Evolutionary conservation across 1,140 invertebrate species (phyloP), one percentile per base, ranked within the genome.

Genomic region (Reticulitermes speratus): DNA sequence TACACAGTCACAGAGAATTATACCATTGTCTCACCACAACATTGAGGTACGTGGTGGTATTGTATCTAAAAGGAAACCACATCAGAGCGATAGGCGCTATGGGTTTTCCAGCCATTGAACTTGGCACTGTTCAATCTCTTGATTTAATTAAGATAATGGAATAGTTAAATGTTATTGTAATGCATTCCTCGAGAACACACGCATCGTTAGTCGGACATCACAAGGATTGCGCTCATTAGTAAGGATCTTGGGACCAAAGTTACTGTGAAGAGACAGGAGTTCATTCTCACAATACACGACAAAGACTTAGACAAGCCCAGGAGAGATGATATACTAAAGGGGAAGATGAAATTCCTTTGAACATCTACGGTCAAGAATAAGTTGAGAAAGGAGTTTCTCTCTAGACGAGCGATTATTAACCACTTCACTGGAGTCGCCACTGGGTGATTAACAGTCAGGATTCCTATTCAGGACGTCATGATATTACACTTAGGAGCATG

Each of bases 61-160:
- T 25, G 7, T 75, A 75, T 1, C 65, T 75, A 16, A 75, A 30
- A 75, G 65, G n/a, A 75, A 30, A 16, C 25, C 25, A 75, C 65
- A 30, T 75, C n/a, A 75, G 25, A 30, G 25, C 65, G 8, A 30
- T 25, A 6, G n/a, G n/a, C 5, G 19, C 65, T 30, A n/a, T 25
- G n/a, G 16, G 65, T 30, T 30, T 75, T 75, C 65, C 65, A 75
- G 65, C 65, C 65, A 75, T 12, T 30, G 65, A 19, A 75, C 65
- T 75, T 25, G 65, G n/a, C 25, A 3, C 5, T 75, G 65, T 75
- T 75, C 11, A 30, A 75, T 75, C 65, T 30, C 65, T n/a, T 30
- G 65, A 75, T 75, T 75, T 75, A 75, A 75, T 75, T 75, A 75
- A 30, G 65, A n/a, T 75, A 75, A 75, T 75, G 65, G 16, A 75